Evolutionary conservation across 2,797 vertebrate species (phyloP), one percentile per base, ranked within the genome.

Genomic region (Xiphorhynchus erythropygius): DNA sequence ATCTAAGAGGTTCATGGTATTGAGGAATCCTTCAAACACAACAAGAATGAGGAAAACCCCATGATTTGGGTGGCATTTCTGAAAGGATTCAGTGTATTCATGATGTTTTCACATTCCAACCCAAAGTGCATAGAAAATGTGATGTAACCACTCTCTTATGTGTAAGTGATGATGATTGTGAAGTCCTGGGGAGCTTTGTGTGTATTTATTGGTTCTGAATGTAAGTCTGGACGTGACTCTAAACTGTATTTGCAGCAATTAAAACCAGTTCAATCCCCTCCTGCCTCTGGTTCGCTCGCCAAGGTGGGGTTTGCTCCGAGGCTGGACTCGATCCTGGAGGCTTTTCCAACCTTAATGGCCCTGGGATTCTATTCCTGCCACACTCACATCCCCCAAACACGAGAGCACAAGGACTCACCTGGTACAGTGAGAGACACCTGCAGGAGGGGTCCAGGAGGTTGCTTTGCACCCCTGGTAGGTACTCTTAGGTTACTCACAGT

Each of bases 301-400:
- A 23, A 28, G 53, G 39, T 2, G 1, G 35, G 16, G 35, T 39
- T 39, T 39, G 49, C 35, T 22, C 28, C 3, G 10, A 52, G 28
- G 35, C 4, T 32, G 60, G 33, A 21, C 60, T 32, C 4, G 0
- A 0, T 32, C 57, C n/a, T 27, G 37, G 65, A 35, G 35, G 3
- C 28, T 64, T 55, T 10, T 9, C 41, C 42, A 4, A 2, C 19
- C 32, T 50, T 9, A 4, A 5, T 2, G 7, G 7, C 53, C 70
- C 49, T 4, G 1, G 39, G 0, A 5, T 37, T 14, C 67, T 2
- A 0, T 57, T 71, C 8, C 2, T 35, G n/a, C 30, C 52, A 24
- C 23, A 0, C 49, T 42, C 4, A 2, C 13, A 1, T 52, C 74
- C 49, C 41, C 18, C 10, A 24, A 42, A 33, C 52, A 9, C 53